phyloP scores from a whole-genome alignment of 2,113 vertebrate genomes.

The rabbit (Oryctolagus cuniculus) region mOryCun1.1 NC_091443.1:83624501-83625000 shows the following conservation, averaged over 20 bases:
- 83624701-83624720: not conserved
- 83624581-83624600: not conserved
- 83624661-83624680: not conserved
- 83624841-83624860: not conserved
- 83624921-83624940: not conserved
- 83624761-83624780: not conserved
- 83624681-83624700: not conserved
- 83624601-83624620: not conserved
- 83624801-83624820: not conserved
- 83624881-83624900: not conserved
- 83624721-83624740: not conserved
- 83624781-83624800: not conserved
- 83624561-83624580: not conserved
- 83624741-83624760: not conserved
- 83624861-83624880: not conserved
- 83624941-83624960: not conserved
- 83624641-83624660: conserved; percentile 21
- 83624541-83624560: not conserved
- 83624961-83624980: not conserved
- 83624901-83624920: not conserved
- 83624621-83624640: not conserved
- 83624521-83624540: not conserved
- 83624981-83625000: not conserved
- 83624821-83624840: not conserved
- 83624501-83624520: not conserved